A percentile compares a stretch with the other conserved stretches of the same genome.
phyloP scores from a whole-genome alignment of 2,888 invertebrate species.

The Apamea epomidion region DNA sequence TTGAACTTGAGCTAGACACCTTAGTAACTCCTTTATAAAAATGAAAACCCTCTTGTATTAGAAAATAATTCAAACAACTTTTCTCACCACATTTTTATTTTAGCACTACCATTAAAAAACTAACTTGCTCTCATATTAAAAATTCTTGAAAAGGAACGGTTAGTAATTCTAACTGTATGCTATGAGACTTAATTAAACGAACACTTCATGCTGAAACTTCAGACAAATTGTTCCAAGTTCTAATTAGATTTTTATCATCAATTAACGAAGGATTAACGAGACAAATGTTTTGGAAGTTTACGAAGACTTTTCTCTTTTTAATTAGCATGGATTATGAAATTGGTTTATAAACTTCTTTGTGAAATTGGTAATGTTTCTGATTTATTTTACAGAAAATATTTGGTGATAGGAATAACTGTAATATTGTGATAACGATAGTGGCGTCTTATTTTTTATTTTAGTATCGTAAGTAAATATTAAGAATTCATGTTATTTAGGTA shows the following conservation, averaged over 20 bases:
- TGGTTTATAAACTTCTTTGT: not conserved
- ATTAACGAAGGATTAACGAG: constrained; percentile 42
- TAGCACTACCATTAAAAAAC: constrained; percentile 13
- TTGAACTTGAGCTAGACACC: not conserved
- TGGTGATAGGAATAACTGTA: not conserved
- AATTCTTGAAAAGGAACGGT: constrained; percentile 33
- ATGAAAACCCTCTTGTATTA: not conserved
- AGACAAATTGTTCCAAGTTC: constrained; percentile 34
- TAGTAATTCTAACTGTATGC: constrained; percentile 46
- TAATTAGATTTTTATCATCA: constrained; percentile 58
- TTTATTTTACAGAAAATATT: not conserved
- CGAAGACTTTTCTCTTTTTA: constrained; percentile 9
- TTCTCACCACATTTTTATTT: constrained; percentile 9
- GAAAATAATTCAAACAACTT: not conserved
- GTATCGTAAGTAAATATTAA: not conserved
- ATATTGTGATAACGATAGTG: not conserved
- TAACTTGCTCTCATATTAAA: constrained; percentile 30
- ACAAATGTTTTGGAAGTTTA: constrained; percentile 32
- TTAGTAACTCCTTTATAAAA: not conserved
- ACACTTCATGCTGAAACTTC: constrained; percentile 51
- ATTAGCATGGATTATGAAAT: constrained; percentile 2
- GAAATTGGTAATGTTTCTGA: not conserved
- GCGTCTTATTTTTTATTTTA: not conserved
- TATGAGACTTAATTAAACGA: constrained; percentile 53
- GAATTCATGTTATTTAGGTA: not conserved